Evolutionary conservation across 2,797 vertebrate genomes (phyloP).

Genomic region (Microchirus variegatus): DNA sequence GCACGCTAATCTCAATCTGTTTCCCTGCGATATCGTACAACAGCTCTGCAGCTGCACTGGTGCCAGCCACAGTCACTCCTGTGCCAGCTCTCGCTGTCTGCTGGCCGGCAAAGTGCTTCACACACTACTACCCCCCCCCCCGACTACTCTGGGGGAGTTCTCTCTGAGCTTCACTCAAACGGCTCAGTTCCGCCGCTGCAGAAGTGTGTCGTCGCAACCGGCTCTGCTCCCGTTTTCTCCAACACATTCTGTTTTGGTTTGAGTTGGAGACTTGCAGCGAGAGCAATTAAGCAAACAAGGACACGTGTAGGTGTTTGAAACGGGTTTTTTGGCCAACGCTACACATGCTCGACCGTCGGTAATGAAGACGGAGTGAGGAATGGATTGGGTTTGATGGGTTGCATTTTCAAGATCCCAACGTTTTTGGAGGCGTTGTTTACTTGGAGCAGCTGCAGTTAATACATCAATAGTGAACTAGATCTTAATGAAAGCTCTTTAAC

Average conservation of each 20-base stretch:
- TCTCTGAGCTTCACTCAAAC: conserved; percentile 30
- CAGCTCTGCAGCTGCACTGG: conserved; percentile 46
- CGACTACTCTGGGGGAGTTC: conserved; percentile 31
- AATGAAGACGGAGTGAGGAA: conserved; percentile 26
- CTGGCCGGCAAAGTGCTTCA: conserved; percentile 33
- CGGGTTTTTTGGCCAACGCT: too few species aligned
- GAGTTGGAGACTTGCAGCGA: neutral
- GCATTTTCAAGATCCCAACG: conserved; percentile 3
- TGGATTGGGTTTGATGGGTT: conserved; percentile 2
- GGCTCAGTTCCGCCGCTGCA: conserved; percentile 9
- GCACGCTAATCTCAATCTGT: conserved; percentile 80
- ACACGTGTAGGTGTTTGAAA: too few species aligned
- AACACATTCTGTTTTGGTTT: conserved; percentile 18
- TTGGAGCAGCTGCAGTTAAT: conserved; percentile 16
- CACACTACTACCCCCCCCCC: neutral
- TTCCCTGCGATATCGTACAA: conserved; percentile 76
- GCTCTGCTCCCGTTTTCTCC: neutral
- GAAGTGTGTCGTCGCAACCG: conserved; percentile 1
- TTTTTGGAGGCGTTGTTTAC: conserved; percentile 8
- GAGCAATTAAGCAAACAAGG: too few species aligned
- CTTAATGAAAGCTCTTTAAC: conserved; percentile 39
- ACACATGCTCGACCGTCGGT: conserved; percentile 5
- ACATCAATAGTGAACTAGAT: conserved; percentile 28
- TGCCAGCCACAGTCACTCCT: conserved; percentile 41
- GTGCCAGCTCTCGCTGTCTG: conserved; percentile 33